phyloP scores from a whole-genome alignment of 2,888 invertebrate genomes.

The Peribatodes rhomboidaria region DNA sequence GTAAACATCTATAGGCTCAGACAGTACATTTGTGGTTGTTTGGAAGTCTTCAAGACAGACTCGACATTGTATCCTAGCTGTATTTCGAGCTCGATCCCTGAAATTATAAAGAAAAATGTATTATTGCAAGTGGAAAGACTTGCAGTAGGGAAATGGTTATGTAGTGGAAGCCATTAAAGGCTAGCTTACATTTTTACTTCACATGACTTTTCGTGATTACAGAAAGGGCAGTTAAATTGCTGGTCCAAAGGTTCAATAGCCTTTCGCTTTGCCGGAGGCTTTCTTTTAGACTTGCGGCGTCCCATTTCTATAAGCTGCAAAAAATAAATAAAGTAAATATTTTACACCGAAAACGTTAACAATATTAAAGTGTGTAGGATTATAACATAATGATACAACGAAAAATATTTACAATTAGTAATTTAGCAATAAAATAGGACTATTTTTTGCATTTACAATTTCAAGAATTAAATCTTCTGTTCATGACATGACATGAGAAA shows the following conservation, averaged over 20 bases:
- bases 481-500: background rate
- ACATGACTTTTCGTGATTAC: conserved; percentile 99
- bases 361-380: background rate
- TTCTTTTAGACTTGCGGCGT: conserved; percentile 97
- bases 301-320: conserved; percentile 89
- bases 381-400: background rate
- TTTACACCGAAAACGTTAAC: background rate
- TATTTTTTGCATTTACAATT: background rate
- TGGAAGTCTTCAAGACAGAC: conserved; percentile 99
- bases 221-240: conserved; percentile 99
- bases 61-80: conserved; percentile 97
- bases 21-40: conserved; percentile 97
- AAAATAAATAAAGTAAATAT: background rate
- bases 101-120: conserved; percentile 54
- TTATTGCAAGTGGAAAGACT: background rate
- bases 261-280: conserved; percentile 98
- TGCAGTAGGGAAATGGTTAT: background rate
- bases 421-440: background rate
- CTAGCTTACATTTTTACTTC: conserved; percentile 98
- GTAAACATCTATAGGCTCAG: conserved; percentile 99
- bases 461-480: too few relatives aligned
- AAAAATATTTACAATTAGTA: background rate
- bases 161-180: background rate
- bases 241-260: conserved; percentile 97
- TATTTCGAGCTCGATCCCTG: conserved; percentile 98